These are phyloP conservation scores for Rhagonycha lutea DNA, from an alignment of 2,888 invertebrate genomes.

Conservation along the genomic window DNA sequence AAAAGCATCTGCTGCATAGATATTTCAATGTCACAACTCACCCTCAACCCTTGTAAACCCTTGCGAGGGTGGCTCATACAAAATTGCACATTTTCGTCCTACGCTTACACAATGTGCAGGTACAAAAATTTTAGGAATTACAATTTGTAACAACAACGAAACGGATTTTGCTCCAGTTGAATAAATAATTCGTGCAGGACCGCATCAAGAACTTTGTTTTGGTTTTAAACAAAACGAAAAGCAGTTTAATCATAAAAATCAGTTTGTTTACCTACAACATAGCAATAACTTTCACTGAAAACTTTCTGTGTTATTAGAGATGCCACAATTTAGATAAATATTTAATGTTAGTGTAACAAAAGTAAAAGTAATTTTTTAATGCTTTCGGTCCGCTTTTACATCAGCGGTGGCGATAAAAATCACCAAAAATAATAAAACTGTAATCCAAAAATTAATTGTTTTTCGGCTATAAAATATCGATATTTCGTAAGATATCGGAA, in stretches of 20 bases:
- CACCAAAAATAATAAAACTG: background rate
- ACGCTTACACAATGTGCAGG: background rate
- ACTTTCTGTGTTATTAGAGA: conserved; percentile 4
- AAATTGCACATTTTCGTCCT: conserved; percentile 33
- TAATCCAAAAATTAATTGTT: background rate
- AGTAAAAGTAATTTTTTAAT: background rate
- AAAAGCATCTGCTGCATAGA: conserved; percentile 27
- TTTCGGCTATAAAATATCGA: background rate
- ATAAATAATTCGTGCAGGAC: background rate
- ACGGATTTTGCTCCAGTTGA: background rate
- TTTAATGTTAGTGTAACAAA: conserved; percentile 1
- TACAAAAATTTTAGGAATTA: background rate
- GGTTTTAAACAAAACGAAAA: background rate
- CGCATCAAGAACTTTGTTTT: background rate
- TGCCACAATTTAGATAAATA: background rate
- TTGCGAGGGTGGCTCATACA: conserved; percentile 20
- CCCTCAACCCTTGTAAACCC: conserved; percentile 26
- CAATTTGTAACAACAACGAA: background rate
- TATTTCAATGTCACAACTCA: conserved; percentile 24
- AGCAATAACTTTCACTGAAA: background rate
- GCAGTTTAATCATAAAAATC: background rate
- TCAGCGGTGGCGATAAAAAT: background rate
- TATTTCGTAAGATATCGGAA: background rate
- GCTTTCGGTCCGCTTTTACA: background rate
- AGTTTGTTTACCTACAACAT: background rate